phyloP scores from a whole-genome alignment of 1,140 invertebrate species.

The Epicauta chinensis region DNA sequence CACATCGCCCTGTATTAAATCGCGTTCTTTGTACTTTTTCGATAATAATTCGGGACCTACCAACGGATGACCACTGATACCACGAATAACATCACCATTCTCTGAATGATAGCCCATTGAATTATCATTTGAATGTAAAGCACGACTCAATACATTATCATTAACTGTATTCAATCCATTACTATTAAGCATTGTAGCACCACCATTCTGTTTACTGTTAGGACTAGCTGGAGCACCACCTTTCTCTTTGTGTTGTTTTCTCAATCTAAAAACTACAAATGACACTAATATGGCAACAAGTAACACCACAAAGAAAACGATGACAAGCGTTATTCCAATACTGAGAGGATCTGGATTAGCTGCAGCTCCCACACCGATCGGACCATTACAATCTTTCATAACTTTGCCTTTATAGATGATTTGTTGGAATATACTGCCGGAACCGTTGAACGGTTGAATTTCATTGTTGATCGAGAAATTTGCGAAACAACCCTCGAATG shows the following conservation, averaged over 20 bases:
- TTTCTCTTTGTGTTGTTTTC: constrained; percentile 80
- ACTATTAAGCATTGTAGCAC: constrained; percentile 47
- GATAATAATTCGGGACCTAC: constrained; percentile 73
- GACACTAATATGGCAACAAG: constrained; percentile 82
- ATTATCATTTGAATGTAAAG: constrained; percentile 50
- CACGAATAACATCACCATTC: constrained; percentile 59
- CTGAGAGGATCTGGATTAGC: constrained; percentile 78
- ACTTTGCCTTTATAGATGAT: constrained; percentile 64
- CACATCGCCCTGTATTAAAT: constrained; percentile 60
- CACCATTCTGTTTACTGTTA: constrained; percentile 60
- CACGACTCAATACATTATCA: constrained; percentile 52
- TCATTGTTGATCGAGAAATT: constrained; percentile 87
- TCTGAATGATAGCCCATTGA: constrained; percentile 58
- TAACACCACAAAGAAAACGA: constrained; percentile 88
- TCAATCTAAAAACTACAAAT: constrained; percentile 80
- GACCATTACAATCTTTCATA: constrained; percentile 58
- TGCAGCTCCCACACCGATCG: constrained; percentile 64
- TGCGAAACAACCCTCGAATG: constrained; percentile 82
- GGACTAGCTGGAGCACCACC: constrained; percentile 52
- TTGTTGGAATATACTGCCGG: constrained; percentile 71
- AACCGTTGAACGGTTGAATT: constrained; percentile 81
- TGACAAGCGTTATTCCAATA: constrained; percentile 86
- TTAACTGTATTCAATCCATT: constrained; percentile 48
- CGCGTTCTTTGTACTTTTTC: constrained; percentile 83
- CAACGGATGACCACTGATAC: constrained; percentile 60